phyloP scores from a whole-genome alignment of 2,797 vertebrate genomes.

The Antrozous pallidus region DNA sequence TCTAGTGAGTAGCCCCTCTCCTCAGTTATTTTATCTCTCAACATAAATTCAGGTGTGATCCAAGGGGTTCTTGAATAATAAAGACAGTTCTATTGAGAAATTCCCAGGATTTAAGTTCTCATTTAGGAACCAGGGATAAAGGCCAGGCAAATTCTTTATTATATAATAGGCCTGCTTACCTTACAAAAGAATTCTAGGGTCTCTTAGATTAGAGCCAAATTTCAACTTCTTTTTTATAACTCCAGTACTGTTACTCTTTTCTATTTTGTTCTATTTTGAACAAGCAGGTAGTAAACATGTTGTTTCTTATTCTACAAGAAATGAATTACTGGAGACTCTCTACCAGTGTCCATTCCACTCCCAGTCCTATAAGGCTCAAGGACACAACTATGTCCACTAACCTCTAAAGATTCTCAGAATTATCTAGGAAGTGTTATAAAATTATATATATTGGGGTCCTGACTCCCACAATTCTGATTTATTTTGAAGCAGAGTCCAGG shows the following conservation, averaged over 20 bases:
- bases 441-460: neutral
- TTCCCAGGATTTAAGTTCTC: neutral
- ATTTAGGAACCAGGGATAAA: neutral
- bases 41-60: slow-evolving; percentile 14
- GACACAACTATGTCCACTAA: neutral
- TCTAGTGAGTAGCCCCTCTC: neutral
- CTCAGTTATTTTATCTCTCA: neutral
- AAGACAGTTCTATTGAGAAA: slow-evolving; percentile 24
- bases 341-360: neutral
- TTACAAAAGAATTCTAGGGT: neutral
- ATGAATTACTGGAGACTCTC: neutral
- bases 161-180: neutral
- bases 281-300: neutral
- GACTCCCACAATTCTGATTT: neutral
- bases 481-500: slow-evolving; percentile 13
- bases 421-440: slow-evolving; percentile 26
- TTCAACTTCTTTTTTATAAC: neutral
- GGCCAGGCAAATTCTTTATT: neutral
- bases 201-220: slow-evolving; percentile 33
- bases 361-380: neutral
- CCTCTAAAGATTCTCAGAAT: slow-evolving; percentile 4
- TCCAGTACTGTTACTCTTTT: slow-evolving; percentile 13
- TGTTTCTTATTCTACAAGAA: slow-evolving; percentile 25
- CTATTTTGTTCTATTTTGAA: neutral
- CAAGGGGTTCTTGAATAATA: slow-evolving; percentile 24